Evolutionary conservation across 2,888 invertebrate species (phyloP).

Genomic region (Chrysolina haemoptera): DNA sequence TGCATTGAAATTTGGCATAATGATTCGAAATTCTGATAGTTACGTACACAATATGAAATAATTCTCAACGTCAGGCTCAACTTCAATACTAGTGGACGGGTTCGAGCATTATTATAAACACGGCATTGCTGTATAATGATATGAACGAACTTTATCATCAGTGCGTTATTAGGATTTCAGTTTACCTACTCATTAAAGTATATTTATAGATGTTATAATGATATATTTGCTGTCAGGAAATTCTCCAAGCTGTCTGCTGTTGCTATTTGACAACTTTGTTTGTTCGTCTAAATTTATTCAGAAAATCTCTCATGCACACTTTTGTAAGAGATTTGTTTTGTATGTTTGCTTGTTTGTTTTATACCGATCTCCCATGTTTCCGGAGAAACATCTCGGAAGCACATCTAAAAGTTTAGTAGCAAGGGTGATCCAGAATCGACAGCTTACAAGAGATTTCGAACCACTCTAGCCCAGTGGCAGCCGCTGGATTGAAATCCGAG

Average conservation of each 20-base stretch:
- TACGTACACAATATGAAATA: neutral
- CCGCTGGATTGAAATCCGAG: too few relatives aligned
- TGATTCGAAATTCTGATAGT: neutral
- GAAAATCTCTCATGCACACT: neutral
- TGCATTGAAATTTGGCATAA: neutral
- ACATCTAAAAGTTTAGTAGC: too few relatives aligned
- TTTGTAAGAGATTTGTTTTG: neutral
- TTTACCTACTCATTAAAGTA: constrained; percentile 17
- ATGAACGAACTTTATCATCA: constrained; percentile 15
- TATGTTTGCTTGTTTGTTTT: too few relatives aligned
- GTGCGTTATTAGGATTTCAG: constrained; percentile 10
- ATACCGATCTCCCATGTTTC: too few relatives aligned
- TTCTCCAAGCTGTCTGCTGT: constrained; percentile 15
- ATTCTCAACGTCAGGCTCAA: neutral
- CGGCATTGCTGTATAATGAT: constrained; percentile 12
- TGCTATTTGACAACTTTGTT: constrained; percentile 4
- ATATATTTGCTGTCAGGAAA: constrained; percentile 12
- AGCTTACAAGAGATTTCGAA: too few relatives aligned
- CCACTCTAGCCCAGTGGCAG: too few relatives aligned
- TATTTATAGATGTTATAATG: constrained; percentile 19
- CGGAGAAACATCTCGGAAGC: too few relatives aligned
- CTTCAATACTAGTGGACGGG: constrained; percentile 4
- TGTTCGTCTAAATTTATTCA: neutral
- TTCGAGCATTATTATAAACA: neutral
- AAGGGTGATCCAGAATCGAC: too few relatives aligned